A percentile compares a stretch with the other conserved stretches of the same genome.
phyloP scores from a whole-genome alignment of 1,140 invertebrate species.

The Zaprionus davidi region DNA sequence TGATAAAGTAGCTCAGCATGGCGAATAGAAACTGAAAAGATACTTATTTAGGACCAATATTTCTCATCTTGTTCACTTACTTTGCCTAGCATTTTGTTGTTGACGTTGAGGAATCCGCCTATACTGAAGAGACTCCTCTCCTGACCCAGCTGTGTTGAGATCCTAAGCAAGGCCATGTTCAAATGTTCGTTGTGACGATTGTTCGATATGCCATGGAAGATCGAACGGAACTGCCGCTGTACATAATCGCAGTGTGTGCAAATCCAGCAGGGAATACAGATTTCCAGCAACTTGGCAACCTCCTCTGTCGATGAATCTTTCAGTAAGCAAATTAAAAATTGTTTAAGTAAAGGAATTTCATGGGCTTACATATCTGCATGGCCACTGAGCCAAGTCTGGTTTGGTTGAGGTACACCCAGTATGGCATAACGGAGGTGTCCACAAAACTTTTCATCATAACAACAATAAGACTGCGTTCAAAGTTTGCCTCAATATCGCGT shows the following conservation, averaged over 20 bases:
- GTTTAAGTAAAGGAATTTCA: not conserved
- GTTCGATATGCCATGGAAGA: slow-evolving; percentile 18
- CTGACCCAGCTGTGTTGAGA: slow-evolving; percentile 37
- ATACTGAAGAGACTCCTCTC: slow-evolving; percentile 29
- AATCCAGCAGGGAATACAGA: slow-evolving; percentile 36
- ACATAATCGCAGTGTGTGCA: slow-evolving; percentile 34
- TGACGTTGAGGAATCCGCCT: slow-evolving; percentile 27
- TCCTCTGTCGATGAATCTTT: slow-evolving; percentile 20
- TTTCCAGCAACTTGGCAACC: slow-evolving; percentile 21
- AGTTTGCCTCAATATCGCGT: slow-evolving; percentile 27
- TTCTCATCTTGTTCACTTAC: not conserved
- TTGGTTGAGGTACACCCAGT: slow-evolving; percentile 35
- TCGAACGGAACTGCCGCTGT: slow-evolving; percentile 31
- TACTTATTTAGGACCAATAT: not conserved
- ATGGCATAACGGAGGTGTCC: slow-evolving; percentile 26
- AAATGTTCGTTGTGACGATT: slow-evolving; percentile 28
- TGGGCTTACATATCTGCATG: slow-evolving; percentile 22
- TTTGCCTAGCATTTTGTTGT: slow-evolving; percentile 31
- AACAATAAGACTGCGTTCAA: slow-evolving; percentile 15
- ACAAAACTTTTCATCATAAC: slow-evolving; percentile 34
- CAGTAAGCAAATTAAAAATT: not conserved
- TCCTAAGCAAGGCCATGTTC: slow-evolving; percentile 10
- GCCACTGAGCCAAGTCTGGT: not conserved
- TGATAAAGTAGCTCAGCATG: slow-evolving; percentile 31
- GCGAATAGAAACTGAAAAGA: slow-evolving; percentile 28